These are phyloP conservation scores for Aradophagus sp. DNA, from an alignment of 1,140 invertebrate species.

Conservation along the genomic window DNA sequence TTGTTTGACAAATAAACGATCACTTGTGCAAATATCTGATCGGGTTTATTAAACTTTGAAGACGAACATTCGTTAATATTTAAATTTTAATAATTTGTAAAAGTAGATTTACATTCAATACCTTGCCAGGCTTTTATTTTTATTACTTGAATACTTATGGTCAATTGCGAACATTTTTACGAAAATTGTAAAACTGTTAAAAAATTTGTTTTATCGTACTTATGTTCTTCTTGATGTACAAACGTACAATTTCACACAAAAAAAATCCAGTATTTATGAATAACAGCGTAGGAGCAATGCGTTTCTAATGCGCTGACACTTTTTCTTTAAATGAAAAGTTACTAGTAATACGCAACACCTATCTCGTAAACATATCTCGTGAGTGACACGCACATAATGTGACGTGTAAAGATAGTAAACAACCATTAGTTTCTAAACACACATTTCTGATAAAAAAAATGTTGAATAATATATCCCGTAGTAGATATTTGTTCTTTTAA, in stretches of 20 bases:
- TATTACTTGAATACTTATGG: no score
- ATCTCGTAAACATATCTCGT: slow-evolving; percentile 25
- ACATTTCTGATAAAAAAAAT: slow-evolving; percentile 6
- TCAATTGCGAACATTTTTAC: no score
- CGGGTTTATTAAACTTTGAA: slow-evolving; percentile 14
- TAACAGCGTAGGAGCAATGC: slow-evolving; percentile 4
- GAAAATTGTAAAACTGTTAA: no score
- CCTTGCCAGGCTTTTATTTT: no score
- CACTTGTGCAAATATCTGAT: slow-evolving; percentile 25
- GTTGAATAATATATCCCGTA: slow-evolving; percentile 8
- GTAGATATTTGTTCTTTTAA: background rate
- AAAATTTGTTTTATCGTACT: no score
- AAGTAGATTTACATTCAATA: slow-evolving; percentile 7
- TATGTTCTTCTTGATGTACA: no score
- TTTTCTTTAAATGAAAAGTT: slow-evolving; percentile 10
- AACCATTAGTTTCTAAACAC: slow-evolving; percentile 10
- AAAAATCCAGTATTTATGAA: slow-evolving; percentile 12
- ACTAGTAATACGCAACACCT: slow-evolving; percentile 7
- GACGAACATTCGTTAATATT: slow-evolving; percentile 8
- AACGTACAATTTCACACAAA: no score
- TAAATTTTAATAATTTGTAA: slow-evolving; percentile 12
- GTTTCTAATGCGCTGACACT: slow-evolving; percentile 10
- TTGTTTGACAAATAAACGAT: slow-evolving; percentile 15
- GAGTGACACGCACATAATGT: slow-evolving; percentile 27
- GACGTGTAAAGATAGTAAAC: slow-evolving; percentile 24